phyloP scores from a whole-genome alignment of 2,797 vertebrate species.

The Micromesistius poutassou region DNA sequence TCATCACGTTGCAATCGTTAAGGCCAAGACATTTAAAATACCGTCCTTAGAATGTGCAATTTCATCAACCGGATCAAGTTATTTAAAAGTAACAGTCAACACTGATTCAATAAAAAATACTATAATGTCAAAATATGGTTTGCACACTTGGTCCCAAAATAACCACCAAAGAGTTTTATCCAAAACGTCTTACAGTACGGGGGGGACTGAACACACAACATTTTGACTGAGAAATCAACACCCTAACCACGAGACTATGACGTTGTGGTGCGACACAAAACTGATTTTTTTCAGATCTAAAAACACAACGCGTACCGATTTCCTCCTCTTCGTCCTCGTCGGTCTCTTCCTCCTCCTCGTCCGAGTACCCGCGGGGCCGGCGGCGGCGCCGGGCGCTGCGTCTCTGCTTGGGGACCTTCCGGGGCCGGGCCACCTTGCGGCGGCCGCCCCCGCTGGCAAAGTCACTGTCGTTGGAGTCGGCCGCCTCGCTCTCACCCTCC shows the following conservation, averaged over 20 bases:
- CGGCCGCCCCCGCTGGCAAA: constrained; percentile 29
- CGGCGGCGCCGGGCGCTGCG: constrained; percentile 74
- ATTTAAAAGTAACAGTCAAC: not conserved
- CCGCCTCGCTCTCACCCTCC: constrained; percentile 77
- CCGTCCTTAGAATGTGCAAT: not conserved
- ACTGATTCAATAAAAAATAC: not conserved
- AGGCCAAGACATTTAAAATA: not conserved
- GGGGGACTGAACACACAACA: not conserved
- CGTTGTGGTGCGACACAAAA: too few species aligned
- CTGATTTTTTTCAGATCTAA: too few species aligned
- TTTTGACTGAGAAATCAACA: not conserved
- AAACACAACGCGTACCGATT: constrained; percentile 54
- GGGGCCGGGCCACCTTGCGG: constrained; percentile 44
- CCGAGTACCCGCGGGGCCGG: constrained; percentile 85
- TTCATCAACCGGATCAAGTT: not conserved
- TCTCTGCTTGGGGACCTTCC: constrained; percentile 68
- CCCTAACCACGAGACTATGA: not conserved
- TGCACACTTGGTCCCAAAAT: not conserved
- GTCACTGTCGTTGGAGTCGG: constrained; percentile 82
- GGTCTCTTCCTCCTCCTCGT: constrained; percentile 90
- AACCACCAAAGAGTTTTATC: not conserved
- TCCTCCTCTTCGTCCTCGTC: constrained; percentile 85
- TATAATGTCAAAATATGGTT: not conserved
- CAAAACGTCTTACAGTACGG: not conserved
- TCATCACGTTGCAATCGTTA: not conserved